These are phyloP conservation scores for Nipponacmea schrenckii DNA, from an alignment of 2,888 invertebrate species.

Conservation along the genomic window DNA sequence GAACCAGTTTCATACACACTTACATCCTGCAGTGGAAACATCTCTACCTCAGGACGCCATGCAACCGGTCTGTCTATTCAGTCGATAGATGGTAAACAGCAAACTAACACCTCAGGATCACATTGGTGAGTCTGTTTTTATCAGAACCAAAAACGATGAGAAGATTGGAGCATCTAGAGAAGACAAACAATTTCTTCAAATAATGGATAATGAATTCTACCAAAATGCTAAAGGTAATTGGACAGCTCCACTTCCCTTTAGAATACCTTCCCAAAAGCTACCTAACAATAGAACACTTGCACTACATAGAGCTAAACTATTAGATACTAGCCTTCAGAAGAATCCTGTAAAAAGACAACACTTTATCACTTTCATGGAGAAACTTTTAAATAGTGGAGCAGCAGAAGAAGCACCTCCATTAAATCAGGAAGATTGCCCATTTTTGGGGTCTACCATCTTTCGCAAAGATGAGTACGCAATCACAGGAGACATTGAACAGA, in stretches of 20 bases:
- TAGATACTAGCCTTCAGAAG: slow-evolving; percentile 6
- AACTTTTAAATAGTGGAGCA: not conserved
- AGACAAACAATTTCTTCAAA: no score
- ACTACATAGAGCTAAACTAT: not conserved
- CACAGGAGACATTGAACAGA: not conserved
- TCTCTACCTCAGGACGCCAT: no score
- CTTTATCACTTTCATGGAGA: slow-evolving; percentile 13
- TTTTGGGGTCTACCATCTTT: slow-evolving; percentile 23
- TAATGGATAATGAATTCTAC: not conserved
- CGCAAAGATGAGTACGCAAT: not conserved
- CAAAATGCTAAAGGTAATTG: slow-evolving; percentile 8
- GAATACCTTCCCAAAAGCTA: not conserved
- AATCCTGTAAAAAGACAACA: slow-evolving; percentile 9
- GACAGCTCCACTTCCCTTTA: slow-evolving; percentile 13
- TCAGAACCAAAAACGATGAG: slow-evolving; percentile 1
- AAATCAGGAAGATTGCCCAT: not conserved
- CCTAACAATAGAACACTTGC: slow-evolving; percentile 14
- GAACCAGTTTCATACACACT: no score
- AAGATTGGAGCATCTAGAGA: not conserved
- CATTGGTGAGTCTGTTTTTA: not conserved
- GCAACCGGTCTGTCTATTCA: no score
- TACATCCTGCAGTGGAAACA: no score
- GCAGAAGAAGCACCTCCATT: slow-evolving; percentile 20
- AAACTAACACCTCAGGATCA: no score
- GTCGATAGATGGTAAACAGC: no score